Evolutionary conservation across 1,140 invertebrate species (phyloP).

Genomic region (Andricus grossulariae): DNA sequence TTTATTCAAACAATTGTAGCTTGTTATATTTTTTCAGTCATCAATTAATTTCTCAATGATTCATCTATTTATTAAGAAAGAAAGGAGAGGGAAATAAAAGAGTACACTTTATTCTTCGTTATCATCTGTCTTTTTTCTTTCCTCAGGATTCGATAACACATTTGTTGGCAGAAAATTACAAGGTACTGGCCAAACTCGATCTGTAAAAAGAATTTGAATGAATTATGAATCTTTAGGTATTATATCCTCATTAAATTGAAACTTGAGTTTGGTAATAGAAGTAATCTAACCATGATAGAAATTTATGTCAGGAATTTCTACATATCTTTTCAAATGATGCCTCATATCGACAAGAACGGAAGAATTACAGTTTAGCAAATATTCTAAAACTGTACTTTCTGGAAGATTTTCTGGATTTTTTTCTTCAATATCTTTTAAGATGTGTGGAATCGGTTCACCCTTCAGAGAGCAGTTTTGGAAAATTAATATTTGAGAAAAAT

Average conservation of each 20-base stretch:
- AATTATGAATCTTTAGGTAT: constrained; percentile 5
- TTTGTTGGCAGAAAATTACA: background rate
- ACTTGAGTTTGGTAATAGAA: background rate
- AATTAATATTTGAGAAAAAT: background rate
- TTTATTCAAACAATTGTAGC: constrained; percentile 62
- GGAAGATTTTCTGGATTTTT: constrained; percentile 46
- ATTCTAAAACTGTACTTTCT: constrained; percentile 56
- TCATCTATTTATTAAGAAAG: no score
- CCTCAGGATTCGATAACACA: background rate
- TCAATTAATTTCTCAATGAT: background rate
- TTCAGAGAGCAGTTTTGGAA: constrained; percentile 27
- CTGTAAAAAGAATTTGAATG: background rate
- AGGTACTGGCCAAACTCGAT: constrained; percentile 12
- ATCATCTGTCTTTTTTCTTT: background rate
- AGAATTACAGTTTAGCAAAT: constrained; percentile 44
- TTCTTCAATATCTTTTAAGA: constrained; percentile 36
- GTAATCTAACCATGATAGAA: constrained; percentile 58
- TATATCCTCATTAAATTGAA: no score
- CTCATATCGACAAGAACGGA: constrained; percentile 46
- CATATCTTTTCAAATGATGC: constrained; percentile 42
- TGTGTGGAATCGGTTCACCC: constrained; percentile 11
- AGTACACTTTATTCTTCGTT: background rate
- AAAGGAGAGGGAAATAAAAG: no score
- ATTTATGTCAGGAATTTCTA: constrained; percentile 42
- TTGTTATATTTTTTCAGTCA: background rate